Conservation (phyloP, 2,888 invertebrate species). For the Rugalucina vietnamica region DNA sequence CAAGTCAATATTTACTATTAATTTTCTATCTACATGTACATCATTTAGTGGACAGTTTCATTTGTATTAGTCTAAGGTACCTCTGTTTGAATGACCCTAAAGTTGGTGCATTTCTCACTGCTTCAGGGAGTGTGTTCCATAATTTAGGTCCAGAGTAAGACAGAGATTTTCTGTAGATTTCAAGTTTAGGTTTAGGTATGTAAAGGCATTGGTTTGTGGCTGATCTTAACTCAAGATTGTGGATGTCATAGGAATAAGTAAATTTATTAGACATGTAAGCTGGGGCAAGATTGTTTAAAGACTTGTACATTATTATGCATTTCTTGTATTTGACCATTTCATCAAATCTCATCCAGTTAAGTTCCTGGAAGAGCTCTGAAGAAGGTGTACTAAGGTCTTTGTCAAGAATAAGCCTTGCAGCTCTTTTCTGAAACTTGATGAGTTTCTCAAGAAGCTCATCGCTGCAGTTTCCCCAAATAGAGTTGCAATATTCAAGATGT, state of each 20-base stretch:
- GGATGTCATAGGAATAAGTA: not conserved
- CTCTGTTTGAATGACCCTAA: too few relatives aligned
- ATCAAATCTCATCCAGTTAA: constrained; percentile 20
- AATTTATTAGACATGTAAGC: constrained; percentile 7
- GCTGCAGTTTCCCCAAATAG: constrained; percentile 23
- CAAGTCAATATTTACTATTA: too few relatives aligned
- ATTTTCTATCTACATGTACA: too few relatives aligned
- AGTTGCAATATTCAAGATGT: constrained; percentile 21
- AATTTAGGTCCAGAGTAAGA: not conserved
- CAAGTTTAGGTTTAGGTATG: not conserved
- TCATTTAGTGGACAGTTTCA: too few relatives aligned
- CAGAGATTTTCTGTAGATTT: not conserved
- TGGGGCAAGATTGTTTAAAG: constrained; percentile 9
- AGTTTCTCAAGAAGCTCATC: not conserved
- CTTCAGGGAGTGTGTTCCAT: too few relatives aligned
- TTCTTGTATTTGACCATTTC: constrained; percentile 25
- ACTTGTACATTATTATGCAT: constrained; percentile 15
- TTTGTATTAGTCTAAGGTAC: too few relatives aligned
- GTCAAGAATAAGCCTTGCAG: constrained; percentile 17
- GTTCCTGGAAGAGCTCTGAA: not conserved
- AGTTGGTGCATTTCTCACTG: too few relatives aligned
- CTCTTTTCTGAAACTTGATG: constrained; percentile 15
- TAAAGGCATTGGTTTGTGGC: not conserved
- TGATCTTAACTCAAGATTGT: not conserved
- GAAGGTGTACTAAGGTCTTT: not conserved